Evolutionary conservation across 2,797 vertebrate species (phyloP).

Genomic region (Malurus splendens): DNA sequence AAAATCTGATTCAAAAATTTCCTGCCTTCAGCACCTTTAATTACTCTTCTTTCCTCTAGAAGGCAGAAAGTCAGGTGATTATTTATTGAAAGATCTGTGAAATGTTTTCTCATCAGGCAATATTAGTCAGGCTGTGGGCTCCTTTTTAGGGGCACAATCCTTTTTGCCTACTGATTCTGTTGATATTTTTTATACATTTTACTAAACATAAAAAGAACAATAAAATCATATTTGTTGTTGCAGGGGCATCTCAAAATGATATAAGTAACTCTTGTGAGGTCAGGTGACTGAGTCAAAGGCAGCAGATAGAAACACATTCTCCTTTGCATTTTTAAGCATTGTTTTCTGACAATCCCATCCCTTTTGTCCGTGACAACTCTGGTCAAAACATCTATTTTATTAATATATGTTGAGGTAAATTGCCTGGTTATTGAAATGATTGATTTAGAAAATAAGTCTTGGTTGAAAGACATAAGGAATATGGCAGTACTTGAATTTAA

Average conservation of each 20-base stretch:
- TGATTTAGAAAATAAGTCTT: conserved; percentile 28
- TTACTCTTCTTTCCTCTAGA: neutral
- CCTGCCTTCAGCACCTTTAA: neutral
- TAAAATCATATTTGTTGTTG: neutral
- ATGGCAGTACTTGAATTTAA: conserved; percentile 7
- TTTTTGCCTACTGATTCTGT: neutral
- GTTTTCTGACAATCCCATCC: neutral
- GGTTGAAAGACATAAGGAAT: conserved; percentile 18
- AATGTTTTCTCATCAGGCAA: neutral
- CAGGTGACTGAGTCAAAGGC: neutral
- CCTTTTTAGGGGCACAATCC: neutral
- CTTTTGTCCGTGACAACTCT: neutral
- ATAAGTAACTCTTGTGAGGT: neutral
- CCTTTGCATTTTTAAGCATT: neutral
- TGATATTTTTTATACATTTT: neutral
- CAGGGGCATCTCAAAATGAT: neutral
- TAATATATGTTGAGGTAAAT: conserved; percentile 45
- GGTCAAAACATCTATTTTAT: neutral
- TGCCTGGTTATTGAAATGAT: conserved; percentile 1
- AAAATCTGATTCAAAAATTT: neutral
- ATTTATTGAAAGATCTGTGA: neutral
- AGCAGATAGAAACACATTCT: neutral
- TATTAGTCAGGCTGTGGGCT: neutral
- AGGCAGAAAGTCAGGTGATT: neutral
- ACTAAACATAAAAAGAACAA: neutral